Percentiles rank a stretch among this genome's conserved stretches.
phyloP scores from a whole-genome alignment of 2,113 vertebrate genomes.

The Falcunculus frontatus region DNA sequence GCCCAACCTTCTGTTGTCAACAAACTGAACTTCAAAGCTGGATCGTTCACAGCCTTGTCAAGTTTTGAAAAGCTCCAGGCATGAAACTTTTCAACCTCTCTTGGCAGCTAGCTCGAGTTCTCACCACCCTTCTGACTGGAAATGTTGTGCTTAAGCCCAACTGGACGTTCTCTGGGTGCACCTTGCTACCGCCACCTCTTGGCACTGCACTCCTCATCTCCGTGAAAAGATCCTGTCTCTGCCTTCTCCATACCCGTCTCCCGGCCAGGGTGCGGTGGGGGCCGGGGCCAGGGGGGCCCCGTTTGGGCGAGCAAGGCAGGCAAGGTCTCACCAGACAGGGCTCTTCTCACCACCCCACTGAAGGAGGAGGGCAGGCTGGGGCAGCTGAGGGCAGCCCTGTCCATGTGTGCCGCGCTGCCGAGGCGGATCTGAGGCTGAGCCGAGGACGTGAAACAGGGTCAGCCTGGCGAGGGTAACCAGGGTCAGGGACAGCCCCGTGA shows the following conservation, averaged over 20 bases:
- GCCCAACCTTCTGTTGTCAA: background rate
- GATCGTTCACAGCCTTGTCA: background rate
- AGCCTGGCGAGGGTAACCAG: rapidly evolving
- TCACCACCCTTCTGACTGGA: background rate
- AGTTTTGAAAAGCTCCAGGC: background rate
- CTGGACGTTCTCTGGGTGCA: background rate
- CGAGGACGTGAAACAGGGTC: rapidly evolving
- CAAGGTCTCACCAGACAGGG: background rate
- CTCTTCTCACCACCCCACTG: rapidly evolving
- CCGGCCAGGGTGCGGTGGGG: rapidly evolving
- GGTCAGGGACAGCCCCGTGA: background rate
- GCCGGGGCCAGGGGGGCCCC: rapidly evolving
- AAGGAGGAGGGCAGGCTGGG: background rate
- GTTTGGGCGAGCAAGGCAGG: too few species aligned
- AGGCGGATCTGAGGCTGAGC: background rate
- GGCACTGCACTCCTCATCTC: background rate
- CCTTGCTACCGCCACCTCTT: background rate
- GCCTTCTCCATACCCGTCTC: background rate
- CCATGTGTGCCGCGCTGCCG: rapidly evolving
- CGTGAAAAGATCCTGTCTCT: background rate
- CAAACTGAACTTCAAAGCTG: background rate
- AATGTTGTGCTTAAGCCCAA: background rate
- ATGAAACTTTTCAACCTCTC: background rate
- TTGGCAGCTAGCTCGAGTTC: background rate
- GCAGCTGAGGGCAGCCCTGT: rapidly evolving